Evolutionary conservation across 1,140 invertebrate genomes (phyloP), one percentile per base, ranked within the genome.

Genomic region (Drosophila ironensis): DNA sequence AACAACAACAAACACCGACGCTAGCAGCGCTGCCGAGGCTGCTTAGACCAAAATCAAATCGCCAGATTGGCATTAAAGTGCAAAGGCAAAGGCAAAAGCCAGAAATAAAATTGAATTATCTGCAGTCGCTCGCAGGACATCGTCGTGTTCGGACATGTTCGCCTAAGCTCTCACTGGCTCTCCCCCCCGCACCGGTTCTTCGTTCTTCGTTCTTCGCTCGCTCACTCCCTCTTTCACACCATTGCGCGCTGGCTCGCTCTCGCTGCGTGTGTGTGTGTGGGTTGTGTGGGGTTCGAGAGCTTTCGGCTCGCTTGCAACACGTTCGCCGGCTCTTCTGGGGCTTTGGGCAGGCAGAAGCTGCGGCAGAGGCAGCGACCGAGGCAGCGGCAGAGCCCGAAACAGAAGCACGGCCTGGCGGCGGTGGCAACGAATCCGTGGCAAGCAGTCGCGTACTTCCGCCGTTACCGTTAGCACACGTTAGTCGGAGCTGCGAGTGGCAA

Each of bases 91-190:
- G 30, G 33, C 33, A 37, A 87, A 87, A 75, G 61, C 86, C 76
- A 82, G 76, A 88, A 88, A 88, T 88, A 82, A 89, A 89, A 88
- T 89, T 88, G 87, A 89, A 89, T 89, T 89, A 89, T 87, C 74
- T 78, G 78, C 87, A 89, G 87, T 88, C 87, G 87, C 69, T 86
- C 87, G 75, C 87, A 89, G 87, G 87, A 89, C 87, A 88, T 89
- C 69, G 78, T 74, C 78, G 74, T 57, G 87, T 71, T 84, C 75
- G 87, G 87, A 88, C 87, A 59, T 45, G 56, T 63, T 63, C 59
- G 54, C 60, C 50, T 57, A 48, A 48, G 66, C 53, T 42, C 50
- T 35, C 48, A 61, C 40, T 48, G n/a, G n/a, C 50, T 45, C 28
- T 19, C 33, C 33, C 25, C 40, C 7, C 33, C 35, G 46, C 28